Evolutionary conservation across 2,797 vertebrate species (phyloP), one percentile per base, ranked within the genome.

Genomic region (Strix occidentalis): DNA sequence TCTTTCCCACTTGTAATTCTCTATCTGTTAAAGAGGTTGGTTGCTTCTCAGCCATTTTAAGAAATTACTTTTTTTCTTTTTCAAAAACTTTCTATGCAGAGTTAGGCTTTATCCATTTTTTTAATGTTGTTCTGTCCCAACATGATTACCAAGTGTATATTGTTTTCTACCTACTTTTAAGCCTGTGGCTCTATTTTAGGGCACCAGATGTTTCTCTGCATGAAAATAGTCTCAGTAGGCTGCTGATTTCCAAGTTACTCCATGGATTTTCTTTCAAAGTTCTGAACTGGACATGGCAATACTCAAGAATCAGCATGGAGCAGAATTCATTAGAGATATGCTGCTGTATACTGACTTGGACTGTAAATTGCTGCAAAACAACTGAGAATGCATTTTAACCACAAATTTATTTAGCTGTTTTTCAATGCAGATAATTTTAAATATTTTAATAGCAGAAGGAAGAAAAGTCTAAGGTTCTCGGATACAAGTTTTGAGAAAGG

Each of bases 301-400:
- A 48, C 54, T 92, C 14, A 89, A 92, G 79, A 78, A 92, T 75
- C 86, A 93, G 75, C 81, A 87, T 61, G 84, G 71, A 87, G 35
- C 8, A 4, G 46, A 92, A 94, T 85, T 85, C 57, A 65, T 89
- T 85, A 90, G n/a, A 69, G 6, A 60, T 61, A 48, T 26, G 45
- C 26, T 95, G 66, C 57, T 79, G 54, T 46, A 45, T 18, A 25
- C 50, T 80, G 46, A 54, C 56, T 61, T 39, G 17, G 75, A 70
- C 48, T 75, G 33, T 37, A 94, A 90, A 88, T 69, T 63, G 16
- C 45, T 63, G 16, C 13, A 65, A 82, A 78, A 57, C 0, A 3
- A 89, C 33, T 0, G 0, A 92, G 68, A 21, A 23, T 11, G 12
- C 13, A 77, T 64, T 92, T 92, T 57, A 87, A 33, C 5, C 8